Evolutionary conservation across 2,113 vertebrate species (phyloP), one percentile per base, ranked within the genome.

Genomic region (Callochromis pleurospilus): DNA sequence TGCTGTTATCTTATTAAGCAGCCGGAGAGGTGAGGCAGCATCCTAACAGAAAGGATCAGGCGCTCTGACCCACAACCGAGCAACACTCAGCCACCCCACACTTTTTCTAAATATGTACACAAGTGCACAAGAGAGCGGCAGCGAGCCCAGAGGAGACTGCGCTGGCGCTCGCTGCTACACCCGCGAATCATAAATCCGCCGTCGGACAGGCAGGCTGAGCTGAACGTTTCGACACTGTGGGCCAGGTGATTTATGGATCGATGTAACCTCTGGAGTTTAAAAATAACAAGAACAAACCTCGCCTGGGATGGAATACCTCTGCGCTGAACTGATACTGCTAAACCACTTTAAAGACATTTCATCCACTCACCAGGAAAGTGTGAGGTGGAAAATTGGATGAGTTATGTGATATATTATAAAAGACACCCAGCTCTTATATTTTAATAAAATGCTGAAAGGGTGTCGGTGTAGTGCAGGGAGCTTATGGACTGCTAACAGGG

Each of bases 241-340:
- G 87, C 47, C 92, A 42, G 86, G 84, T 94, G 94, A 94, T 94
- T 95, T 95, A 95, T 92, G 86, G 93, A 92, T 94, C 84, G 13
- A 87, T 60, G 85, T 88, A 86, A 92, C 95, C 94, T 94, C 91
- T 93, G 80, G 90, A 93, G 93, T 94, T 94, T 90, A 94, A 91
- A 95, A 96, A 95, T 93, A 95, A 95, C 92, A 94, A 90, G 81
- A 89, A 84, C 86, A 89, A 93, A 92, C 92, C 93, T 93, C 80
- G 85, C 87, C 87, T 81, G 91, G 90, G 87, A 89, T 77, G 83
- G 87, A 92, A 87, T 86, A 93, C 89, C 80, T 91, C 85, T 82
- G 86, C 84, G 9, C 80, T n/a, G 75, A 84, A 56, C 79, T 54
- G 90, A 92, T 79, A 92, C 87, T 86, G 89, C 84, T 80, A 90